These are phyloP conservation scores for Erethizon dorsatum DNA, from an alignment of 2,797 vertebrate genomes.

Conservation along the genomic window DNA sequence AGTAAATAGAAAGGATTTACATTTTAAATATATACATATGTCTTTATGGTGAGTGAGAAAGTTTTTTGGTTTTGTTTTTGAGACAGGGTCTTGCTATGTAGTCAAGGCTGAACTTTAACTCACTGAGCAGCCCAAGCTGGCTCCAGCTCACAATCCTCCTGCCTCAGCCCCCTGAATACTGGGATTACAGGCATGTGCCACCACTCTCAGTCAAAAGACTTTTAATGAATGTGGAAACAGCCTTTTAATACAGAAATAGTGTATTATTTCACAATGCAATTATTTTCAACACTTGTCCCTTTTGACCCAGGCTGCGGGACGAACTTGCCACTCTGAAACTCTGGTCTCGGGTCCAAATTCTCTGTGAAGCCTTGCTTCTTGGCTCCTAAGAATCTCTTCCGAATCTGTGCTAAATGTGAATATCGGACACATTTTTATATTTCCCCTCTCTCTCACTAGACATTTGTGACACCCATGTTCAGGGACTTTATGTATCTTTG, in stretches of 20 bases:
- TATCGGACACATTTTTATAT: background rate
- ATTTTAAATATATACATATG: background rate
- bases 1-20: background rate
- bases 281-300: background rate
- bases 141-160: background rate
- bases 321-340: background rate
- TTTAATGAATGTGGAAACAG: background rate
- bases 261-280: conserved; percentile 29
- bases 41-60: background rate
- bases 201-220: background rate
- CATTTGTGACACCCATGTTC: conserved; percentile 1
- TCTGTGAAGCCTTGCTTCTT: background rate
- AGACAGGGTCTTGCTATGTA: background rate
- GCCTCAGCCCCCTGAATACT: background rate
- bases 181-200: background rate
- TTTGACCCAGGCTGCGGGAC: background rate
- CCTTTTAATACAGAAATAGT: conserved; percentile 22
- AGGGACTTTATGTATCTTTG: background rate
- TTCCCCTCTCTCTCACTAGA: background rate
- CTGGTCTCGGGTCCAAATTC: background rate
- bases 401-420: conserved; percentile 19
- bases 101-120: background rate
- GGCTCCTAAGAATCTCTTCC: background rate
- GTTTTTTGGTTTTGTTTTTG: background rate
- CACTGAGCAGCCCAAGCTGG: background rate